Evolutionary conservation across 2,113 vertebrate genomes (phyloP).

Genomic region (Paramormyrops kingsleyae): DNA sequence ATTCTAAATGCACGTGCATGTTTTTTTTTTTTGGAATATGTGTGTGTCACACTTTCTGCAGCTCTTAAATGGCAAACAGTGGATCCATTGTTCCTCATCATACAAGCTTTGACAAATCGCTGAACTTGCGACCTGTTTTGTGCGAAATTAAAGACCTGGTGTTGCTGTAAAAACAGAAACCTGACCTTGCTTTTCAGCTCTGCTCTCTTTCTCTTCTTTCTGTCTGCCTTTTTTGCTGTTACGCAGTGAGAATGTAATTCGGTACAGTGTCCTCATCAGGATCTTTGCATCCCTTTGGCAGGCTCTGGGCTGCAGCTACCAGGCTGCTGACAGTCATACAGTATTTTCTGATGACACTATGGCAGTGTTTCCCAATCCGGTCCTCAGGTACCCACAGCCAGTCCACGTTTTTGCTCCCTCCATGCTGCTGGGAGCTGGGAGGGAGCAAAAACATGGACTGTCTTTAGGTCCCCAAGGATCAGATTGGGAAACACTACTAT

Average conservation of each 20-base stretch:
- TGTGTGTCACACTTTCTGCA: background rate
- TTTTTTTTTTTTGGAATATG: background rate
- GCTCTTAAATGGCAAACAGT: constrained; percentile 12
- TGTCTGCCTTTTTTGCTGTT: background rate
- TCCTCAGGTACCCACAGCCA: background rate
- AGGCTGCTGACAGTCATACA: background rate
- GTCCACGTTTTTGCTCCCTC: too few species aligned
- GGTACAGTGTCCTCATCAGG: background rate
- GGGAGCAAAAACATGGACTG: background rate
- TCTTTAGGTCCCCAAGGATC: background rate
- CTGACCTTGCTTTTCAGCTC: background rate
- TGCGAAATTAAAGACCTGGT: constrained; percentile 2
- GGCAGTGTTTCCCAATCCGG: background rate
- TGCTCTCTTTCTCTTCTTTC: background rate
- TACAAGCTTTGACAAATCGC: constrained; percentile 17
- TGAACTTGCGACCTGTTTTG: background rate
- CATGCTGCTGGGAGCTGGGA: too few species aligned
- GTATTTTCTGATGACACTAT: background rate
- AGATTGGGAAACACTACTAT: background rate
- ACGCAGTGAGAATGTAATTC: background rate
- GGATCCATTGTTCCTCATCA: constrained; percentile 28
- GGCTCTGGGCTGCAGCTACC: background rate
- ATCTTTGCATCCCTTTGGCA: background rate
- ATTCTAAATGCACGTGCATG: background rate
- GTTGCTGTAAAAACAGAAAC: constrained; percentile 17